Evolutionary conservation across 2,113 vertebrate species (phyloP), one percentile per base, ranked within the genome.

Genomic region (Hippoglossus stenolepis): DNA sequence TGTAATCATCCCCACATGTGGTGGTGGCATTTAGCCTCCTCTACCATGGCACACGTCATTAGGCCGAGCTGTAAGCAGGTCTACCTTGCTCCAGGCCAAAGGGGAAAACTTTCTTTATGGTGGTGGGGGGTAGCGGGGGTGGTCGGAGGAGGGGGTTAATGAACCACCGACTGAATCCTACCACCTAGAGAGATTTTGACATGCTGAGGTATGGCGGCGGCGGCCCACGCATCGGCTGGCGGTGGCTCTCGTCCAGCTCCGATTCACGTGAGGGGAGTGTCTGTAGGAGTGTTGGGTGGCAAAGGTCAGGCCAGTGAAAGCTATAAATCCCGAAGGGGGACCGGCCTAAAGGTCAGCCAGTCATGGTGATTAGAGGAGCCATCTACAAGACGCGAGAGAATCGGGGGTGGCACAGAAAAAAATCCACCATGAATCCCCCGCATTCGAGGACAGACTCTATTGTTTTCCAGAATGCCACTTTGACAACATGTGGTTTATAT

Each of bases 1-100:
- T 94, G 92, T 92, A 93, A 93, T 92, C 94, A 93, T 93, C 90
- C 87, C 90, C 89, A 91, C 91, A 94, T 92, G 94, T 91, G 91
- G 94, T 73, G 89, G 92, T 89, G 87, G 89, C 90, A 90, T 90
- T 90, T 85, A 91, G 88, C 87, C 81, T 88, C 75, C 64, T 78
- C 85, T 70, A 84, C 90, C 84, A 85, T 82, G 91, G 92, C 91
- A 92, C 92, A 94, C 90, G 92, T 93, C 92, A 93, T 94, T 94
- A 94, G 86, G 85, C 73, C 54, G 38, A 85, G 86, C 91, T 93
- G 92, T 91, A 90, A 93, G 89, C 89, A 90, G 78, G 84, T 80
- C 85, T 87, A 91, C 85, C 84, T 90, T 82, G 91, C 91, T 90
- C 77, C 73, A 77, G 91, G 94, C 78, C 87, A 84, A 84, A 92